Evolutionary conservation across 2,113 vertebrate species (phyloP).

Genomic region (Salminus brasiliensis): DNA sequence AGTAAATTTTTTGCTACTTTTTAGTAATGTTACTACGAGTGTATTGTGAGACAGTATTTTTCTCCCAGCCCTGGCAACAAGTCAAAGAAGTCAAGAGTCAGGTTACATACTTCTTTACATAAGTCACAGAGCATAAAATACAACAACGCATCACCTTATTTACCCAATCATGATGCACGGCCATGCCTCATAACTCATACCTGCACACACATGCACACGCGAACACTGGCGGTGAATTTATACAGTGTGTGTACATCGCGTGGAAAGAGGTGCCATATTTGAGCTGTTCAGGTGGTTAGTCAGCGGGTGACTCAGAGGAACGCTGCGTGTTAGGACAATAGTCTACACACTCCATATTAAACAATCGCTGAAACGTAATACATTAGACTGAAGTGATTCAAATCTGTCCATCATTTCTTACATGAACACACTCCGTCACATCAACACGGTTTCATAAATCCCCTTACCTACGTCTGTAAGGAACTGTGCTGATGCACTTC

Average conservation of each 20-base stretch:
- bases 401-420: too few species aligned
- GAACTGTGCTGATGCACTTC: background rate
- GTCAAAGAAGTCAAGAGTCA: too few species aligned
- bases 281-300: constrained; percentile 61
- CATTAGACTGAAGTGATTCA: too few species aligned
- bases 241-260: constrained; percentile 51
- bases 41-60: too few species aligned
- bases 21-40: too few species aligned
- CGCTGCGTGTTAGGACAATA: constrained; percentile 68
- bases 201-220: background rate
- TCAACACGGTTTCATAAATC: too few species aligned
- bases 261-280: constrained; percentile 55
- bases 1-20: too few species aligned
- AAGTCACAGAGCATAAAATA: too few species aligned
- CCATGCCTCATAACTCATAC: background rate
- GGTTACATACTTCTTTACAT: too few species aligned
- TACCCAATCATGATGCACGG: constrained; percentile 24
- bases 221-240: background rate
- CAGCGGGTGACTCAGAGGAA: constrained; percentile 65
- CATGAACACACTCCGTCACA: too few species aligned
- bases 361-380: too few species aligned
- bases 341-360: constrained; percentile 49
- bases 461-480: background rate
- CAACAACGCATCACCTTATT: constrained; percentile 11
- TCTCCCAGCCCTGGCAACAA: too few species aligned